Base-by-base conservation (phyloP, 1,140 invertebrate genomes). In the Bombus ignitus region DNA sequence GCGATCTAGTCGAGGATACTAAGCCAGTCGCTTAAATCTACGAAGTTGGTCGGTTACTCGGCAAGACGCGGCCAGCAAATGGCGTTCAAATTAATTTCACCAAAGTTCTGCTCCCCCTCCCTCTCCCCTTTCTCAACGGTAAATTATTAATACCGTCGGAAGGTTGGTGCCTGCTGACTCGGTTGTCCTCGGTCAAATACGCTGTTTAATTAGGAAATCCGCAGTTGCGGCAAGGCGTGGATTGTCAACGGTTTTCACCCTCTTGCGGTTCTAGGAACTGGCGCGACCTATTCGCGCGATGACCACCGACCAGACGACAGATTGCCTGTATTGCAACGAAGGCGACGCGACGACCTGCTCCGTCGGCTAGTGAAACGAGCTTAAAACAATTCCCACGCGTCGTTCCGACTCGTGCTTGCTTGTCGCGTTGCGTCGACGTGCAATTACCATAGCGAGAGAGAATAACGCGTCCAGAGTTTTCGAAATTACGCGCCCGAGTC, bases 171-270 rank as follows among this genome's bases (percentile, higher is more conserved):
- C 85, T 85, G 90, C 91, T 88, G 91, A 90, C 89, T 87, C 89
- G 76, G 73, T 91, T 87, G 86, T 91, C 88, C 87, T 73, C 87
- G 76, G 74, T 87, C 89, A 93, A 91, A 92, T 91, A 88, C 77
- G 87, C 89, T 85, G 89, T 90, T 93, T 93, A 93, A 93, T 93
- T 92, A 91, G 92, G 88, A 92, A 93, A 92, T 93, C 91, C 92
- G 85, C 92, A 90, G 92, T 93, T 91, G 92, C 89, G 89, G 90
- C 83, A 84, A 89, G 77, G 83, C 62, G 83, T 39, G 91, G 90
- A 92, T 92, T 90, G 91, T 89, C 85, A 82, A 84, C 85, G 88
- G 68, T 87, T 85, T 84, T 80, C 77, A 37, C 65, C 65, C 35
- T 13, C 35, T 57, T 18, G 22, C 15, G 18, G 37, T 15, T 10